These are phyloP conservation scores for Limnothrissa miodon DNA, from an alignment of 2,113 vertebrate species.

Conservation along the genomic window DNA sequence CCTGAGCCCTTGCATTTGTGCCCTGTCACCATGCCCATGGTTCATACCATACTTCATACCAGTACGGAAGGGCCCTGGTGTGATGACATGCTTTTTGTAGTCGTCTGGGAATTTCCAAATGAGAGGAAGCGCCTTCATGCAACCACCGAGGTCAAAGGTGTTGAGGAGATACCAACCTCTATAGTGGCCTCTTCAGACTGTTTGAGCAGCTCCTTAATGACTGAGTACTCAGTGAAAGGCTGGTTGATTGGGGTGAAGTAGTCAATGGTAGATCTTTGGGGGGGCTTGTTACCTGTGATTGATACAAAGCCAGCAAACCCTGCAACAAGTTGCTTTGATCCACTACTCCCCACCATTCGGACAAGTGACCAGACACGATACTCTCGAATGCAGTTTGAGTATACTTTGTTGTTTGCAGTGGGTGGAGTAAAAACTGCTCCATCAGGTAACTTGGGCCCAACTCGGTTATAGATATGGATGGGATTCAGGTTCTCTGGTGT, in stretches of 20 bases:
- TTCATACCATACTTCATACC: slow-evolving; percentile 31
- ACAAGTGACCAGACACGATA: not conserved
- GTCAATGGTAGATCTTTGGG: slow-evolving; percentile 2
- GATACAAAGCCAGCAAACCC: not conserved
- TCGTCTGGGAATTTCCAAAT: slow-evolving; percentile 26
- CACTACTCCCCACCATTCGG: not conserved
- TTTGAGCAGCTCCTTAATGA: slow-evolving; percentile 16
- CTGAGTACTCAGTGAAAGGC: slow-evolving; percentile 13
- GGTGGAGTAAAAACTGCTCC: not conserved
- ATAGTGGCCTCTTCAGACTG: slow-evolving; percentile 20
- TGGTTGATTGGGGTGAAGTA: slow-evolving; percentile 24
- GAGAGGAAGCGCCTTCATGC: slow-evolving; percentile 23
- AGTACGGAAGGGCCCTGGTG: slow-evolving; percentile 16
- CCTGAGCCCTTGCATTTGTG: slow-evolving; percentile 17
- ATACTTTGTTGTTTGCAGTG: not conserved
- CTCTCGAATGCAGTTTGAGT: not conserved
- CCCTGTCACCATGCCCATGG: slow-evolving; percentile 14
- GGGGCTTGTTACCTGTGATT: not conserved
- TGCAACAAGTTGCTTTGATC: not conserved
- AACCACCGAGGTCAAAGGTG: slow-evolving; percentile 27
- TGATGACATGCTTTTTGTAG: slow-evolving; percentile 14
- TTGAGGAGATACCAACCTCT: slow-evolving; percentile 18
- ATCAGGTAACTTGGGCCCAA: not conserved
- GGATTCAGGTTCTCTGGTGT: too few species aligned
- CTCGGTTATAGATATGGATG: not conserved